Conservation (phyloP, 2,797 vertebrate genomes). For the Florisuga fusca region DNA sequence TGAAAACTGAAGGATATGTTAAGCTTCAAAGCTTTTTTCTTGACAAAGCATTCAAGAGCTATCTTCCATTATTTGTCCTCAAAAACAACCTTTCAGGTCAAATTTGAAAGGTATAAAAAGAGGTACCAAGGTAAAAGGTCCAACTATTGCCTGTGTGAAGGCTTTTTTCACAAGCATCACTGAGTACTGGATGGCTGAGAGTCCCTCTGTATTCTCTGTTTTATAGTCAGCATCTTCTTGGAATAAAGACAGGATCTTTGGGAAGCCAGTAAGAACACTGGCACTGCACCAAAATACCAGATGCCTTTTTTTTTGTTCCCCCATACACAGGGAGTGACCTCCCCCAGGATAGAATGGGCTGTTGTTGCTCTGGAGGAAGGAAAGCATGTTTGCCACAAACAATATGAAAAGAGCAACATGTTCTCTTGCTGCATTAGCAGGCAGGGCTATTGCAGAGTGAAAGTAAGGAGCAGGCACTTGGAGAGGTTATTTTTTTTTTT, state of each 20-base stretch:
- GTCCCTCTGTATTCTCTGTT: not conserved
- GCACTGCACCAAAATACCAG: conserved; percentile 32
- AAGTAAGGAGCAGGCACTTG: not conserved
- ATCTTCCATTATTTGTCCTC: not conserved
- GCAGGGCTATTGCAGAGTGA: not conserved
- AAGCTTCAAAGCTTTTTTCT: not conserved
- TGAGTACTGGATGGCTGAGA: not conserved
- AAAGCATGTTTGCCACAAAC: not conserved
- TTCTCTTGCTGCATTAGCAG: not conserved
- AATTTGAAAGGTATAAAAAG: not conserved
- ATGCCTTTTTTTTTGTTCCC: not conserved
- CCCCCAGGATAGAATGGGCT: not conserved
- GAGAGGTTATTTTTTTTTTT: not conserved
- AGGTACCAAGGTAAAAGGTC: not conserved
- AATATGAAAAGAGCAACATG: not conserved
- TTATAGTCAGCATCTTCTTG: not conserved
- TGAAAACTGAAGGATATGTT: not conserved
- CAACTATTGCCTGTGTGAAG: not conserved
- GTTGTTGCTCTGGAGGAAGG: not conserved
- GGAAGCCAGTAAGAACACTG: conserved; percentile 15
- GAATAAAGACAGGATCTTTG: not conserved
- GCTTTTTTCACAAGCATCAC: not conserved
- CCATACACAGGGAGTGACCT: not conserved
- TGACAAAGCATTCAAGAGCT: not conserved
- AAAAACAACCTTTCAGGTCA: not conserved